Base-by-base conservation (phyloP, 2,888 invertebrate genomes). In the Pheosia gnoma region DNA sequence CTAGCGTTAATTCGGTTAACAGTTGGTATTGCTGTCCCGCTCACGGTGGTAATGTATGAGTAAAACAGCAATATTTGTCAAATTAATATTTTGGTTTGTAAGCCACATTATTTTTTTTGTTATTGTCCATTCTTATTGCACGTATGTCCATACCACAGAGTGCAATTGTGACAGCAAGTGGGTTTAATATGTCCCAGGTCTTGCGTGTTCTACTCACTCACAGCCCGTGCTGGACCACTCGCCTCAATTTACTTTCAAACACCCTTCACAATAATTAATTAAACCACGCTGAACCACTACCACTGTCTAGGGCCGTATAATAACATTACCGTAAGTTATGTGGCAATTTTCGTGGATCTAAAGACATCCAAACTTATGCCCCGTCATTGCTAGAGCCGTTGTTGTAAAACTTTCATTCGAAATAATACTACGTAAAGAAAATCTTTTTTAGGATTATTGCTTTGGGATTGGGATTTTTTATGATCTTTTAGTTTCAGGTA, bases 101-200 rank as follows among this genome's bases (percentile, higher is more conserved):
- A 45, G 10, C 45, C 45, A 45, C 11, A n/a, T 47, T 8, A 1
- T n/a, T n/a, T n/a, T 47, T 8, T 11, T 47, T 47, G 4, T 8
- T 41, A 6, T 47, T 47, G 11, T 38, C 38, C 2, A 38, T 38
- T 38, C 6, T 54, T 38, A 8, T 38, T n/a, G 7, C 5, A 6
- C 39, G 38, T 54, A 36, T 54, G 39, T 7, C 57, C 36, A 38
- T 57, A 11, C 25, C 13, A 1, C 61, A 39, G 13, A 37, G 36
- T 36, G 57, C 53, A 53, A 45, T 47, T 39, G 59, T 66, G 66
- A 61, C 64, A 60, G 54, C 69, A 70, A 77, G 68, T 78, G 78
- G 69, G 76, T 65, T 77, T 71, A 79, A 77, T 74, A 73, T 70
- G 62, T 67, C 77, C 57, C 58, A 67, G 66, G 65, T 63, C 61